These are phyloP conservation scores for Carassius carassius DNA, from an alignment of 2,113 vertebrate species.

Conservation along the genomic window DNA sequence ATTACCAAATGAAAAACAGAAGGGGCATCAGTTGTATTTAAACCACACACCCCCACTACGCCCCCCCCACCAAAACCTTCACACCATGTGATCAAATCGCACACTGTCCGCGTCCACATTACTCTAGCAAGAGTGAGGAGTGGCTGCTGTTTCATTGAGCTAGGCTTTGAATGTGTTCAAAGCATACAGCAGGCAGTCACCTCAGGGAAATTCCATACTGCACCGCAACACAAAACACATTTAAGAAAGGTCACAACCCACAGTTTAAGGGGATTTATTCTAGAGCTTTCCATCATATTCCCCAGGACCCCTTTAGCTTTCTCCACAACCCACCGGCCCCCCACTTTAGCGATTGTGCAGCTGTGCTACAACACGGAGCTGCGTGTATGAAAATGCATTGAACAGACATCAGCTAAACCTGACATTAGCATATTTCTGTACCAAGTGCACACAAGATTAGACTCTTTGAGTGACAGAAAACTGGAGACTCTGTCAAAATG, in stretches of 20 bases:
- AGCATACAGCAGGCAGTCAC: constrained; percentile 33
- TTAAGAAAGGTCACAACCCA: constrained; percentile 58
- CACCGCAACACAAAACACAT: constrained; percentile 66
- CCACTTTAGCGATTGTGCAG: constrained; percentile 51
- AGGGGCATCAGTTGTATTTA: constrained; percentile 31
- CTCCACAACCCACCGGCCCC: constrained; percentile 23
- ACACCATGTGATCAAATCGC: neutral
- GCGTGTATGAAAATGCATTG: neutral
- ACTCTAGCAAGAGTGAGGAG: constrained; percentile 53
- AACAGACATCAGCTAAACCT: neutral
- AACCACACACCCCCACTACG: neutral
- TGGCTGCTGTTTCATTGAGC: constrained; percentile 71
- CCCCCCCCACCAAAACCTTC: neutral
- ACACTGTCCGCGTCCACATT: neutral
- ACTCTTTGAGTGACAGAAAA: constrained; percentile 7
- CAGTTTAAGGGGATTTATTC: constrained; percentile 48
- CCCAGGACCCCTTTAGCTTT: constrained; percentile 31
- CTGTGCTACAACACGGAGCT: constrained; percentile 7
- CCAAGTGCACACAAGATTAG: constrained; percentile 54
- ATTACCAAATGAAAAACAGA: constrained; percentile 58
- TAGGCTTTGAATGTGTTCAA: constrained; percentile 74
- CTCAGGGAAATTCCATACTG: constrained; percentile 65
- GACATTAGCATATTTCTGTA: constrained; percentile 5
- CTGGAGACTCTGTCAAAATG: neutral
- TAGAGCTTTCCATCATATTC: constrained; percentile 44